phyloP scores from a whole-genome alignment of 1,140 invertebrate genomes.

The Brachionus sp. region DNA sequence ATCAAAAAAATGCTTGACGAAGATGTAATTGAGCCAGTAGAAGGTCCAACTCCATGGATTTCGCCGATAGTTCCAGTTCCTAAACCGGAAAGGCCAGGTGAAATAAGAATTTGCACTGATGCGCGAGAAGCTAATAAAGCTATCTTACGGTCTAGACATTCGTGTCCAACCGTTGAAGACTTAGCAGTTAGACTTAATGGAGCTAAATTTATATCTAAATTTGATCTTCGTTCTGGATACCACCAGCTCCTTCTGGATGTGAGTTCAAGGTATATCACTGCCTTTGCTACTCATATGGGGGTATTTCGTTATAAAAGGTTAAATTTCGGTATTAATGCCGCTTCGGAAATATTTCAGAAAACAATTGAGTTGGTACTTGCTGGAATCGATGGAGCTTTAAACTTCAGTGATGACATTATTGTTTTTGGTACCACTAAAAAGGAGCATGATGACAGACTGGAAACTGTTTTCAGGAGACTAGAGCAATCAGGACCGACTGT shows the following conservation, averaged over 20 bases:
- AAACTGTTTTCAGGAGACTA: not conserved
- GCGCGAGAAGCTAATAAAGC: not conserved
- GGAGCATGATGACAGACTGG: not conserved
- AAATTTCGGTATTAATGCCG: not conserved
- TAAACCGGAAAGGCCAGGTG: constrained; percentile 47
- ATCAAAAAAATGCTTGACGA: constrained; percentile 30
- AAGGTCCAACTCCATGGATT: constrained; percentile 51
- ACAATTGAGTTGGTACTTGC: not conserved
- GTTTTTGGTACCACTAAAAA: not conserved
- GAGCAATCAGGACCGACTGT: not conserved
- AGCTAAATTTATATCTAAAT: not conserved
- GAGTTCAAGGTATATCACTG: not conserved
- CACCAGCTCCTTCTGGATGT: not conserved
- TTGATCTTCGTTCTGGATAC: not conserved
- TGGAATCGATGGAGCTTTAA: not conserved
- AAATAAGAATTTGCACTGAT: constrained; percentile 26
- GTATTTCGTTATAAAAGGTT: not conserved
- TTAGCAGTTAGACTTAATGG: not conserved
- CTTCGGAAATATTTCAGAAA: constrained; percentile 1
- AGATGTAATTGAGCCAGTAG: constrained; percentile 49
- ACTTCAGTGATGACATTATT: not conserved
- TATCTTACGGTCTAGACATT: not conserved
- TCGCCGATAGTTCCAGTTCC: constrained; percentile 51
- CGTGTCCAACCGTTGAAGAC: not conserved
- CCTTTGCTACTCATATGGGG: not conserved